phyloP scores from a whole-genome alignment of 2,113 vertebrate genomes.

The Datnioides undecimradiatus region DNA sequence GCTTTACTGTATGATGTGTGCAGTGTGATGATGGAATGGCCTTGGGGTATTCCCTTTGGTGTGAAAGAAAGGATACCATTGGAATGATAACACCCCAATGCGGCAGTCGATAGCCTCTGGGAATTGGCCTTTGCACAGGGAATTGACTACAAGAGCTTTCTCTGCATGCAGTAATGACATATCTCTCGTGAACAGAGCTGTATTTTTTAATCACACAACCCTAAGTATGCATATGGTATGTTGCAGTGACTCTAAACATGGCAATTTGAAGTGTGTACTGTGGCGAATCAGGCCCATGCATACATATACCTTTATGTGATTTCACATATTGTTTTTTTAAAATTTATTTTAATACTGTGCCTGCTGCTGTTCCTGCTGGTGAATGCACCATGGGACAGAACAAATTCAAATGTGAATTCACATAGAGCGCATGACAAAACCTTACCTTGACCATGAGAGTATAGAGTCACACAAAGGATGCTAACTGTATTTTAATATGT shows the following conservation, averaged over 20 bases:
- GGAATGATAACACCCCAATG: conserved; percentile 23
- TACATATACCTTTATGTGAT: too few species aligned
- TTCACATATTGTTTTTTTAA: not conserved
- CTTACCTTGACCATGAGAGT: not conserved
- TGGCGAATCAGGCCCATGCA: too few species aligned
- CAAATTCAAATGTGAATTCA: not conserved
- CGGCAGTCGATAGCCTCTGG: conserved; percentile 15
- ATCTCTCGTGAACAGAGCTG: not conserved
- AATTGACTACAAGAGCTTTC: conserved; percentile 24
- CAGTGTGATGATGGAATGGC: conserved; percentile 48
- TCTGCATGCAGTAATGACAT: not conserved
- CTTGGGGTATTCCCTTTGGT: conserved; percentile 64
- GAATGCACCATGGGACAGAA: not conserved
- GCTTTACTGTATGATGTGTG: conserved; percentile 49
- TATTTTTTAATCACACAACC: not conserved
- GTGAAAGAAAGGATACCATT: conserved; percentile 35
- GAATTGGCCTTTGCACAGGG: conserved; percentile 19
- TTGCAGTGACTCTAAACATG: too few species aligned
- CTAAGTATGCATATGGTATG: not conserved
- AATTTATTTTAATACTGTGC: too few species aligned
- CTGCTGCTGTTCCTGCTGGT: too few species aligned
- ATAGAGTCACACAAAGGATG: not conserved
- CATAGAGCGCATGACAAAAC: not conserved
- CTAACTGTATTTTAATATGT: not conserved
- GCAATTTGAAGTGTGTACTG: too few species aligned